Conservation (phyloP, 2,113 vertebrate species). For the Tenrec ecaudatus region DNA sequence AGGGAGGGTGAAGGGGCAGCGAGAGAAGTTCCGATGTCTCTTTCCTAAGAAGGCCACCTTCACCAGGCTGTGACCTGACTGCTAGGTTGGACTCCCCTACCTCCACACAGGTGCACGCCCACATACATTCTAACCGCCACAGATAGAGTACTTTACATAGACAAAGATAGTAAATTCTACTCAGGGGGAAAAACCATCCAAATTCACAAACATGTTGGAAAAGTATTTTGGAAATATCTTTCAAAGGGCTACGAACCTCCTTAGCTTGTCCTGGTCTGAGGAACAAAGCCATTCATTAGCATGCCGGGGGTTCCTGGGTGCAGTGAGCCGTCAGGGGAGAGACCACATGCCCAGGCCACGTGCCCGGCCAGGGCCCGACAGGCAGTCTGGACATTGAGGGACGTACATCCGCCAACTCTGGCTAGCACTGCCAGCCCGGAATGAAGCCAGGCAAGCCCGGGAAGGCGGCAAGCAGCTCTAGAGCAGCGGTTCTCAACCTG, state of each 20-base stretch:
- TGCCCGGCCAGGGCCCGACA: background rate
- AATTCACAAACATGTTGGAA: background rate
- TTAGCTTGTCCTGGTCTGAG: background rate
- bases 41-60: too few species aligned
- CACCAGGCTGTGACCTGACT: too few species aligned
- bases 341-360: background rate
- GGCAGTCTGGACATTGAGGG: background rate
- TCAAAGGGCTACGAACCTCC: background rate
- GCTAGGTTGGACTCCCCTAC: too few species aligned
- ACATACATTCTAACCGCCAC: too few species aligned
- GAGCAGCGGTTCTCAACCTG: background rate
- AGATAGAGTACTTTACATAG: background rate
- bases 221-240: background rate
- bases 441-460: background rate
- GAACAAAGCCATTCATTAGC: background rate
- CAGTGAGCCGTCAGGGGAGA: background rate
- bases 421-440: background rate
- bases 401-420: background rate
- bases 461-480: background rate
- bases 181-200: background rate
- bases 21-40: too few species aligned
- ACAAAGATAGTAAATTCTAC: slow-evolving; percentile 5
- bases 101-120: too few species aligned
- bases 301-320: background rate
- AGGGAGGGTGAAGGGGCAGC: too few species aligned